Base-by-base conservation (phyloP, 2,797 vertebrate genomes). In the Staurois parvus region DNA sequence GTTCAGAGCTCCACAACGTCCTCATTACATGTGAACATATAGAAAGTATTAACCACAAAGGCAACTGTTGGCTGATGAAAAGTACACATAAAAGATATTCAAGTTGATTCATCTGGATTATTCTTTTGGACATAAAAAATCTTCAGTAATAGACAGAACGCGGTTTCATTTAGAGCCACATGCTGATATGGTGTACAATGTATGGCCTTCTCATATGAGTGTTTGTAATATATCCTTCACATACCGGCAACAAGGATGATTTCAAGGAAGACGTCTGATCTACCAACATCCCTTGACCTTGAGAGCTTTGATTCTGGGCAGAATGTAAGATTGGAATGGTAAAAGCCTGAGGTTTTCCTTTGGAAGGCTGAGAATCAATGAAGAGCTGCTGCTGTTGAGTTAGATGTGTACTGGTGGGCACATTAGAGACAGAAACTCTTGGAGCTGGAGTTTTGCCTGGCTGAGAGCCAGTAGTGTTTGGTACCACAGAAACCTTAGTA, bases 291-390 rank as follows among this genome's bases (percentile, higher is more conserved):
- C 21, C 68, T 74, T 94, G 95, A 76, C 95, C 86, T 96, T 93
- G 94, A 24, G 95, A 92, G 42, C 92, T 94, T 88, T 96, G 96
- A 28, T 81, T 77, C 37, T 91, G 91, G 0, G 42, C 12, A 56
- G 73, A 48, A 4, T 70, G 73, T 76, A 72, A 52, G 21, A 4
- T 42, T 9, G 42, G 59, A 66, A 68, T 83, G 68, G 28, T 66
- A 59, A 78, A 37, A 79, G 76, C 19, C 11, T 77, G 85, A 24
- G 64, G 32, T 66, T 84, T 87, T 13, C 26, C 85, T 29, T 75
- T 83, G 13, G 28, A 42, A 24, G 26, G 40, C 3, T 48, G 68
- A 10, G 75, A 26, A 26, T 82, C 83, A 42, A 48, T 72, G 10
- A 40, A 4, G 13, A n/a, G 69, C 0, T 59, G 48, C 75, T 73